phyloP scores from a whole-genome alignment of 2,113 vertebrate genomes.

The Merops nubicus region DNA sequence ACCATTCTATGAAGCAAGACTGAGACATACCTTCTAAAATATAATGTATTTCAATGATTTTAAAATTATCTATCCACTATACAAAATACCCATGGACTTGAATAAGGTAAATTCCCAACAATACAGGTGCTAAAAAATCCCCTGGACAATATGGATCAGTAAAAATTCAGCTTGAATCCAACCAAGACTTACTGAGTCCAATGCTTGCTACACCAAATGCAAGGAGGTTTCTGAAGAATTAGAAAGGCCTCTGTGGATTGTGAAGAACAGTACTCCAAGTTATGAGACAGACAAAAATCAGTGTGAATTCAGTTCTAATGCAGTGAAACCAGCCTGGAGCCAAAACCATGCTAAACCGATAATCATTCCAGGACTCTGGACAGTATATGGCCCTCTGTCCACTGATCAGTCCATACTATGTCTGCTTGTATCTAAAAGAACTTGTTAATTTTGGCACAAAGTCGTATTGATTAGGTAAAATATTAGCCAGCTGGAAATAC shows the following conservation, averaged over 20 bases:
- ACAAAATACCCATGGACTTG: neutral
- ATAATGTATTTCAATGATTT: fast-evolving
- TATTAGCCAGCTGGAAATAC: neutral
- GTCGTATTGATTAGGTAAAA: neutral
- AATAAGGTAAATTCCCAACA: neutral
- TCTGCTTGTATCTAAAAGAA: neutral
- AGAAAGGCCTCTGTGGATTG: neutral
- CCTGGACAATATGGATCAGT: neutral
- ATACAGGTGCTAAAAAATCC: neutral
- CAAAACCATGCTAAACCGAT: neutral
- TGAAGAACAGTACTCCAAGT: neutral
- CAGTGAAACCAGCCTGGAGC: neutral
- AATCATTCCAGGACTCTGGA: neutral
- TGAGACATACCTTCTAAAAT: neutral
- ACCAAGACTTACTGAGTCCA: neutral
- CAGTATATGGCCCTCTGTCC: neutral
- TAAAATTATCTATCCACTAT: neutral
- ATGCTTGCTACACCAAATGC: neutral
- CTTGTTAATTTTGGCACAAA: neutral
- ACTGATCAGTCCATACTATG: neutral
- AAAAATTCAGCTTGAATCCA: neutral
- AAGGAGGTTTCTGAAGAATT: neutral
- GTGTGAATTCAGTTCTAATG: neutral
- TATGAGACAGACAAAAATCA: neutral
- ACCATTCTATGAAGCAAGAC: neutral